phyloP scores from a whole-genome alignment of 2,797 vertebrate species.

The Arvicola amphibius region DNA sequence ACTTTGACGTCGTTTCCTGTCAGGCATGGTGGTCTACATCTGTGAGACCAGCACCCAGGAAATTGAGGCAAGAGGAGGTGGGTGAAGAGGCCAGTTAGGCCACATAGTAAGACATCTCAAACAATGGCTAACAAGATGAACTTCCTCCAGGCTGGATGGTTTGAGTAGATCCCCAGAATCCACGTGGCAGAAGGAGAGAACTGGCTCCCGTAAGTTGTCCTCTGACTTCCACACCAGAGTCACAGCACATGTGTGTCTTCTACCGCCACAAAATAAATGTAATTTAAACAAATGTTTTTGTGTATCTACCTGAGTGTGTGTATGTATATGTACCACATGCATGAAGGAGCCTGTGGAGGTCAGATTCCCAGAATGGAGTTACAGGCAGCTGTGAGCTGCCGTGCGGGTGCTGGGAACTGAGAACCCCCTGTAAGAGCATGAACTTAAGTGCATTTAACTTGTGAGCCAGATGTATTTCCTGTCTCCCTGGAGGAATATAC shows the following conservation, averaged over 20 bases:
- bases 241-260: neutral
- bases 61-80: neutral
- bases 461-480: neutral
- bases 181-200: neutral
- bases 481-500: neutral
- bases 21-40: neutral
- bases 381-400: neutral
- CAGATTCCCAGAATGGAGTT: neutral
- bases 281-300: neutral
- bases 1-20: slow-evolving; percentile 11
- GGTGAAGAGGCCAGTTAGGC: neutral
- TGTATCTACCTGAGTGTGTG: neutral
- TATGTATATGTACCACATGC: neutral
- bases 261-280: neutral
- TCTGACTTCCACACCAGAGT: neutral
- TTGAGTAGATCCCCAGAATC: neutral
- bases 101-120: too few relatives aligned
- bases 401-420: neutral
- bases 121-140: too few relatives aligned
- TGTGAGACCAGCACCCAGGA: neutral
- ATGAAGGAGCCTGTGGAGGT: neutral
- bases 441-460: neutral
- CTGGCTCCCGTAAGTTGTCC: neutral
- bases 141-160: neutral
- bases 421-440: neutral